Base-by-base conservation (phyloP, 2,797 vertebrate genomes). In the Toxotes lorentzi region DNA sequence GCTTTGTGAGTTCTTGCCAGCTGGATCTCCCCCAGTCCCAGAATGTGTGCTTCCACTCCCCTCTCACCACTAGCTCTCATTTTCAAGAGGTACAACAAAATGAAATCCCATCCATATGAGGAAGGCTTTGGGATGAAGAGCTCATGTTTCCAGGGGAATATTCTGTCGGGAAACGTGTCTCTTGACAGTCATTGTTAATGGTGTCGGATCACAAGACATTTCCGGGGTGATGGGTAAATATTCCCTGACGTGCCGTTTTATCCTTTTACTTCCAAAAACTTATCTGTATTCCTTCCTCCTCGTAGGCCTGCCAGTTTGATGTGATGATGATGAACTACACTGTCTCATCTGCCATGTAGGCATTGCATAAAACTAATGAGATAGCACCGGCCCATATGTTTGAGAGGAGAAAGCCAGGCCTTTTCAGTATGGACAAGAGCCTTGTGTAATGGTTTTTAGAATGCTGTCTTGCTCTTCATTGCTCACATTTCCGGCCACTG, bases 11-110 rank as follows among this genome's bases (percentile, higher is more conserved):
- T 47, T 66, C 60, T 47, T 87, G 91, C 93, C 93, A 94, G 83
- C 91, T 94, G 93, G 93, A 93, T 75, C 73, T 45, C 58, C 9
- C 86, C 90, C 91, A 92, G 86, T 81, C 84, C 88, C 86, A 86
- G 80, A 88, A 87, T 91, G 85, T 89, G 86, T 78, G 82, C 84
- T 85, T 90, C 88, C 90, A 87, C 87, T 87, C 85, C 88, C 82
- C 76, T 79, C 72, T 81, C 76, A 67, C 74, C 73, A 71, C 72
- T 32, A 54, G 65, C 78, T 71, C 86, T 91, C 77, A 62, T 79
- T 92, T 92, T 91, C 85, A 86, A 89, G 86, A 93, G 91, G 82
- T 90, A 76, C 73, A 88, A 73, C 71, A 79, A 76, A 86, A 83
- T 77, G 40, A 90, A 90, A 89, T 80, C 1, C 1, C 85, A 81